Base-by-base conservation (phyloP, 2,113 vertebrate species). In the Stercorarius parasiticus region DNA sequence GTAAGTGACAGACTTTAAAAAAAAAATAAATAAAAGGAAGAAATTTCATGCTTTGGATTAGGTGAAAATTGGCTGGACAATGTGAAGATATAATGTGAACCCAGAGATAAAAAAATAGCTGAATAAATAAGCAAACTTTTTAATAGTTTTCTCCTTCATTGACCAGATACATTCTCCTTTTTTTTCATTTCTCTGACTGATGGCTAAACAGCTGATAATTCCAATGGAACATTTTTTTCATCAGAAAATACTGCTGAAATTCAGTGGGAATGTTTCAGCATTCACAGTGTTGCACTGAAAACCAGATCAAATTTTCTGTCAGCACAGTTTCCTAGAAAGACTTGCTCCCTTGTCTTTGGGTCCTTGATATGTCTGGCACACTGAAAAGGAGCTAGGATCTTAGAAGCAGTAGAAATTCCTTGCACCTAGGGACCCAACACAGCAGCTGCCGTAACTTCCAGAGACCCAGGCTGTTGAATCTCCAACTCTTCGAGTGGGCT, bases 201-300 rank as follows among this genome's bases (percentile, higher is more conserved):
- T 40, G 56, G 10, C 8, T 76, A 27, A 94, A 47, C 10, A 87
- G 29, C 6, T 50, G 22, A 36, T 77, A 53, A 82, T 64, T 89
- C 61, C 61, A 85, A 34, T 3, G 72, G 45, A 78, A n/a, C 6
- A 25, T 18, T 55, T 88, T n/a, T 66, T 82, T n/a, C 7, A 52
- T 62, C 21, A 73, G 49, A 90, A 93, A 93, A 77, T 55, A 29
- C 53, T 80, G 32, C 17, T 69, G 29, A 88, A 85, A 85, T n/a
- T 67, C 34, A 64, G 10, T 16, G 21, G 7, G 4, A 40, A 56
- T 20, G 12, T 85, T 81, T 69, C 47, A 71, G 34, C 27, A 59
- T 52, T 86, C 78, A 89, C 20, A 84, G 10, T 5, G 34, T 9
- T 92, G 26, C 43, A 20, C 10, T 79, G 52, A 84, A 90, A 91